These are phyloP conservation scores for Nephila pilipes DNA, from an alignment of 1,140 invertebrate genomes.

Conservation along the genomic window DNA sequence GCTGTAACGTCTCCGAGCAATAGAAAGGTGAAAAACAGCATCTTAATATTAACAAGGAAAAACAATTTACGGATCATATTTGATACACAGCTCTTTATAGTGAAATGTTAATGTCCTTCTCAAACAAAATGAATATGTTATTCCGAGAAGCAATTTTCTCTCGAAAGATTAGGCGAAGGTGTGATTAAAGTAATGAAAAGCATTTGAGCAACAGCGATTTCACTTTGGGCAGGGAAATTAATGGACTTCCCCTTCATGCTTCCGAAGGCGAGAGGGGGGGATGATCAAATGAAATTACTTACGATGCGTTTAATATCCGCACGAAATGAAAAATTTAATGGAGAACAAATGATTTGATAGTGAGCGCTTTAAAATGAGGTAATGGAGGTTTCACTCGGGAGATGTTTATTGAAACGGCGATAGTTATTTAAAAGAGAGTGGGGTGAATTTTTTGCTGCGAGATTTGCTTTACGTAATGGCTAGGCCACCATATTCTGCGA, in stretches of 20 bases:
- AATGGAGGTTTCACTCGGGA: background rate
- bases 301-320: background rate
- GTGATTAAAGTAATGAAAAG: conserved; percentile 23
- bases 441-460: too few species aligned
- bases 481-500: too few species aligned
- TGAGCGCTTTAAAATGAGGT: background rate
- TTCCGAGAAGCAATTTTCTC: background rate
- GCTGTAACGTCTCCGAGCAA: too few species aligned
- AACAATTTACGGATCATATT: too few species aligned
- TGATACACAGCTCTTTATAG: too few species aligned
- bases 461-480: too few species aligned
- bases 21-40: too few species aligned
- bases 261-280: too few species aligned
- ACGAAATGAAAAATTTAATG: background rate
- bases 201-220: conserved; percentile 5
- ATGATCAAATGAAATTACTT: background rate
- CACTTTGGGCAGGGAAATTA: background rate
- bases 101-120: background rate
- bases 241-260: background rate
- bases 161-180: background rate
- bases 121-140: background rate
- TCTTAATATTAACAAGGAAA: too few species aligned
- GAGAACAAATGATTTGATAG: background rate
- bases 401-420: too few species aligned
- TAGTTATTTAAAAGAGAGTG: too few species aligned